phyloP scores from a whole-genome alignment of 1,140 invertebrate genomes.

The Asbolus verrucosus region DNA sequence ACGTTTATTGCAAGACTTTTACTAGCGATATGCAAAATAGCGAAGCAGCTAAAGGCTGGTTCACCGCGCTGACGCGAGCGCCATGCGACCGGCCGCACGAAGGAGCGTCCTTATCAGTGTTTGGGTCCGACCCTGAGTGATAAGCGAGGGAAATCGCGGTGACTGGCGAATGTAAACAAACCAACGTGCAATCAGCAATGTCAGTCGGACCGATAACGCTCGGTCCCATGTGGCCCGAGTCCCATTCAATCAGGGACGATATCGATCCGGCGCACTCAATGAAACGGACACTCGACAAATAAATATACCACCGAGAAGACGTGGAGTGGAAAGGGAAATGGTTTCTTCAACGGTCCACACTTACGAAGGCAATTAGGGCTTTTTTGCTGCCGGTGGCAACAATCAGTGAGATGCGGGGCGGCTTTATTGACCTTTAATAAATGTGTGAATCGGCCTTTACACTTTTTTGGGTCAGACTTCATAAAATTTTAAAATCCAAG shows the following conservation, averaged over 20 bases:
- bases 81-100: conserved; percentile 1
- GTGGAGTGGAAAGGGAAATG: neutral
- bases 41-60: neutral
- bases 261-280: conserved; percentile 47
- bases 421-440: too few species aligned
- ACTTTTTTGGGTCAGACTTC: too few species aligned
- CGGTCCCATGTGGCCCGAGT: conserved; percentile 47
- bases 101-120: conserved; percentile 41
- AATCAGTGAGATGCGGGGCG: neutral
- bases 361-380: neutral
- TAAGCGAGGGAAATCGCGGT: conserved; percentile 38
- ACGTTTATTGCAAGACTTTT: conserved; percentile 16
- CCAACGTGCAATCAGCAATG: conserved; percentile 46
- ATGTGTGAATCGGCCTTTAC: too few species aligned
- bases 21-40: conserved; percentile 8
- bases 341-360: neutral
- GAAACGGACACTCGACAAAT: conserved; percentile 43
- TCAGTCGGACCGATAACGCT: conserved; percentile 36
- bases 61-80: neutral
- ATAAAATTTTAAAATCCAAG: too few species aligned
- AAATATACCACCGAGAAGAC: conserved; percentile 32
- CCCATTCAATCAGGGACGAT: conserved; percentile 49
- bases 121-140: conserved; percentile 40
- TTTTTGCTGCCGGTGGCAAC: neutral
- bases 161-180: conserved; percentile 47